A percentile compares a stretch with the other conserved stretches of the same genome.
phyloP scores from a whole-genome alignment of 2,888 invertebrate species.

The Cosmia trapezina region DNA sequence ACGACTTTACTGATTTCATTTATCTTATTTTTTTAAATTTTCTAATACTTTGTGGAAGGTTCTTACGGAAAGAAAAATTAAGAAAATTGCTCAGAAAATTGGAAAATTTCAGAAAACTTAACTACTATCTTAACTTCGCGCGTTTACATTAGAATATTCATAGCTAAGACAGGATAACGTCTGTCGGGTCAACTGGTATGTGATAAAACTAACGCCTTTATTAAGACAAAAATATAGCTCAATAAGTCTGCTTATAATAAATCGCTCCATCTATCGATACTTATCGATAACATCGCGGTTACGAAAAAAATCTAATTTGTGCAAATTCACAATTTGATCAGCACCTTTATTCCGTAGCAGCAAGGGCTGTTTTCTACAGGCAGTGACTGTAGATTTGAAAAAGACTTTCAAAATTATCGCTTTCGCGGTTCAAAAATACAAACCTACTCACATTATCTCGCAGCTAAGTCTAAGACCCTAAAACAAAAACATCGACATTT shows the following conservation, averaged over 20 bases:
- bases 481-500: conserved; percentile 27
- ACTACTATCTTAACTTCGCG: too few relatives aligned
- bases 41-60: too few relatives aligned
- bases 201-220: not conserved
- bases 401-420: not conserved
- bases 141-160: too few relatives aligned
- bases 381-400: not conserved
- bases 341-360: not conserved
- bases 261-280: not conserved
- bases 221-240: not conserved
- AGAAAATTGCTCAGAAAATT: too few relatives aligned
- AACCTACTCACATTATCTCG: not conserved
- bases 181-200: too few relatives aligned
- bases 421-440: not conserved
- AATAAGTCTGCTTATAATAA: too few relatives aligned
- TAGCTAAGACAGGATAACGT: too few relatives aligned
- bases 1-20: too few relatives aligned
- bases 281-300: not conserved
- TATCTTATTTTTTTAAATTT: too few relatives aligned
- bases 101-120: too few relatives aligned
- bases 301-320: not conserved
- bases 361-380: not conserved
- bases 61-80: too few relatives aligned
- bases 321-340: not conserved
- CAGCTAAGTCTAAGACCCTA: conserved; percentile 1